Conservation (phyloP, 2,113 vertebrate species). For the Acrocephalus arundinaceus region DNA sequence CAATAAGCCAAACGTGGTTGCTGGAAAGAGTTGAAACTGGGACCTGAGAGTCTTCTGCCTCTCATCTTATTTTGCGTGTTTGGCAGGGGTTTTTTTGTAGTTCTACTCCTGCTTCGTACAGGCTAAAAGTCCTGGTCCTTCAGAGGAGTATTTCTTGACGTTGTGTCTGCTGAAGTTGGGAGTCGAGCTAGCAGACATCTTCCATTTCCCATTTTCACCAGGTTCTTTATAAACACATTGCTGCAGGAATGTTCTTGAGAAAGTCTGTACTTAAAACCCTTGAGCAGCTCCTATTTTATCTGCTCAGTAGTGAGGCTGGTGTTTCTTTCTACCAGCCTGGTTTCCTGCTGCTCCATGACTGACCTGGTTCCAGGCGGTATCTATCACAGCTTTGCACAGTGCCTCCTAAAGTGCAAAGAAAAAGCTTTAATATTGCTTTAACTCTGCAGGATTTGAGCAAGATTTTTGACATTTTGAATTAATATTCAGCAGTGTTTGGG, state of each 20-base stretch:
- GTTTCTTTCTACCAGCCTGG: not conserved
- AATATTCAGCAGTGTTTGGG: not conserved
- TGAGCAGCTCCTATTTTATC: not conserved
- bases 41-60: not conserved
- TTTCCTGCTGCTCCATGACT: not conserved
- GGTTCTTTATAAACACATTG: not conserved
- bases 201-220: not conserved
- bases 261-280: not conserved
- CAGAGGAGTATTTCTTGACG: not conserved
- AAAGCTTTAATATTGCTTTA: not conserved
- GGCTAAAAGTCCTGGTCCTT: not conserved
- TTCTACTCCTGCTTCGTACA: not conserved
- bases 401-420: not conserved
- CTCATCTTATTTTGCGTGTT: not conserved
- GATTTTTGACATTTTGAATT: not conserved
- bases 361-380: not conserved
- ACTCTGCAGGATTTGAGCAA: not conserved
- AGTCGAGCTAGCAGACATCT: not conserved
- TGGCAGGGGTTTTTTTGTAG: not conserved
- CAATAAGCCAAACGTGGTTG: fast-evolving
- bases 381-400: not conserved
- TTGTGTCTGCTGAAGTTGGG: not conserved
- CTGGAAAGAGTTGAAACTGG: not conserved
- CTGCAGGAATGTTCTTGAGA: not conserved
- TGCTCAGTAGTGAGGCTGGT: not conserved